Base-by-base conservation (phyloP, 2,113 vertebrate genomes). In the Vireo altiloquus region DNA sequence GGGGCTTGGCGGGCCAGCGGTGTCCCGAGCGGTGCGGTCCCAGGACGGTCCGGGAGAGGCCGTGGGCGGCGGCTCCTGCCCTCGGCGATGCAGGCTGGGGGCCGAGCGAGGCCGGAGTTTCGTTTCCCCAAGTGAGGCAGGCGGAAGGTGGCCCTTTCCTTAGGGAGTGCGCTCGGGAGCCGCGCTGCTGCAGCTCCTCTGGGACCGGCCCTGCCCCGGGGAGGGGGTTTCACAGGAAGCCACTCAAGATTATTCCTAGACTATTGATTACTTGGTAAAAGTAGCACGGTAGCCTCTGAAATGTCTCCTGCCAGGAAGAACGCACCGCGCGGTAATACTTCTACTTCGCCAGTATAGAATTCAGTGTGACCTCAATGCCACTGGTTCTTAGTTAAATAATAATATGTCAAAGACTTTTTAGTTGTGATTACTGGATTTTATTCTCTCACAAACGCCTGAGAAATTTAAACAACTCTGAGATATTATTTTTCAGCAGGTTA, bases 261-360 rank as follows among this genome's bases (percentile, higher is more conserved):
- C 7, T 16, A 9, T 25, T 33, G 39, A 3, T 20, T 17, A 10
- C 10, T 56, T 15, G 35, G 20, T 59, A 7, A 9, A 35, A 44
- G 47, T 24, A 27, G 6, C 15, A 0, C 3, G 1, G 6, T 6
- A 4, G 6, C 1, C 5, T 20, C 78, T 59, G 76, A 16, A 40
- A 12, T 30, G 27, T 31, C 16, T 61, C 4, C 69, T 44, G 35
- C 57, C 13, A 5, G 40, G n/a, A 9, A 37, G 17, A 18, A 2
- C 27, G 1, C 25, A 0, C 14, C 1, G 15, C 5, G 14, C 7
- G 2, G 56, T 25, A 9, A 37, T 15, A 0, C 6, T 33, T 18
- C 30, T 56, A 0, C 24, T 76, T 31, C 13, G 11, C 17, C 23
- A 2, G 16, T 24, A 1, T 35, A 42, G 64, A 75, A 47, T 57